phyloP scores from a whole-genome alignment of 2,797 vertebrate genomes.

The Netta rufina region DNA sequence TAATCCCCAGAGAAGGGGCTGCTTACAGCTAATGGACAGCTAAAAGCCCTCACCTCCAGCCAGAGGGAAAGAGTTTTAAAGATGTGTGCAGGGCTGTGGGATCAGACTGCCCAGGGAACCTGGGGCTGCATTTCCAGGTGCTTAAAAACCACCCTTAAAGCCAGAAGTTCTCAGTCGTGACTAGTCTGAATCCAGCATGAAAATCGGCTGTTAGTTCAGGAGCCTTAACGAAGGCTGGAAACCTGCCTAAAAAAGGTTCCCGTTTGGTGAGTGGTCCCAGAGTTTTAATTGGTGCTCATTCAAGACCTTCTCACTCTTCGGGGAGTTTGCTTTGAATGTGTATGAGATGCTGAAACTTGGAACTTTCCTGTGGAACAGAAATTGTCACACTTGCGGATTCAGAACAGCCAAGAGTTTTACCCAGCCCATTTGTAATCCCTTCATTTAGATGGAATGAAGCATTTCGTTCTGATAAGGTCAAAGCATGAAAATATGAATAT shows the following conservation, averaged over 20 bases:
- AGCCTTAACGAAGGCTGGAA: conserved; percentile 25
- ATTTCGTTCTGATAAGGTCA: conserved; percentile 67
- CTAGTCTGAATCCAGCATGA: background rate
- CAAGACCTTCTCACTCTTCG: conserved; percentile 33
- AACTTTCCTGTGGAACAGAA: conserved; percentile 36
- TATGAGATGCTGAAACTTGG: conserved; percentile 1
- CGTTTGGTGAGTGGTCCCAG: background rate
- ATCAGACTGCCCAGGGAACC: background rate
- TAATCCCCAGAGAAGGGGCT: background rate
- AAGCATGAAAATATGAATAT: conserved; percentile 70
- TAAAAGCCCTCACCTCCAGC: background rate
- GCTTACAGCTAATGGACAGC: background rate
- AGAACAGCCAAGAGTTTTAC: conserved; percentile 46
- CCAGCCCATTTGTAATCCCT: conserved; percentile 66
- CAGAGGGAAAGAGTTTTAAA: background rate
- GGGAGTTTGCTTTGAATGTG: background rate
- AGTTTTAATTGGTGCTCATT: conserved; percentile 39
- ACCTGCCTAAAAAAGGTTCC: background rate
- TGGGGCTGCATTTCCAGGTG: background rate
- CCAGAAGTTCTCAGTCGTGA: background rate
- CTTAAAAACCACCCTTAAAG: background rate
- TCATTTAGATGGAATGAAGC: conserved; percentile 70
- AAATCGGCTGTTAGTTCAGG: conserved; percentile 13
- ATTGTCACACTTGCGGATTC: conserved; percentile 44
- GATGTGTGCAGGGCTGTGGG: background rate